A percentile compares a stretch with the other conserved stretches of the same genome.
These are phyloP conservation scores for Ceuthmochares aereus DNA, from an alignment of 2,113 vertebrate genomes.

Conservation along the genomic window DNA sequence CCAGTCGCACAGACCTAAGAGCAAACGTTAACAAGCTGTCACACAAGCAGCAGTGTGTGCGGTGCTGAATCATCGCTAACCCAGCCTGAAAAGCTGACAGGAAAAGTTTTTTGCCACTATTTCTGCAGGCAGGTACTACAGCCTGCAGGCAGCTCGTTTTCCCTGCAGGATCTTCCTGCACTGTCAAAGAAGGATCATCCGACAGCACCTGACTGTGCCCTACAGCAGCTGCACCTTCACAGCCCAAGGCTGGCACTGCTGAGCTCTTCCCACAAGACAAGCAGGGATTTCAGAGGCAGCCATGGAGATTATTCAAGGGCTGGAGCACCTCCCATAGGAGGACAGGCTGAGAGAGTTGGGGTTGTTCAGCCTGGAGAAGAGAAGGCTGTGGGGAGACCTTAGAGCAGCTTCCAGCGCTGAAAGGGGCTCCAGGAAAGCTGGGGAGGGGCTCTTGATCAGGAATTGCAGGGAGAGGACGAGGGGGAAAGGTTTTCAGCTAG, in stretches of 20 bases:
- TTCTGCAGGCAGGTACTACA: neutral
- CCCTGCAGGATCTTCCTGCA: neutral
- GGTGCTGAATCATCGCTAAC: neutral
- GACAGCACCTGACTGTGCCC: neutral
- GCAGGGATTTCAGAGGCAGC: neutral
- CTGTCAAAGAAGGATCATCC: neutral
- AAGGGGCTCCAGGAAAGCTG: too few relatives aligned
- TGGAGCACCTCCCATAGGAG: too few relatives aligned
- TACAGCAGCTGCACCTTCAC: neutral
- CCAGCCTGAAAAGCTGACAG: neutral
- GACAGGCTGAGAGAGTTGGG: too few relatives aligned
- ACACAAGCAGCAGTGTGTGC: rapidly evolving
- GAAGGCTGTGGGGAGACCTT: too few relatives aligned
- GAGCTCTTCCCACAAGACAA: neutral
- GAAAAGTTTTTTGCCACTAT: neutral
- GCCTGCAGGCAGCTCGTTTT: neutral
- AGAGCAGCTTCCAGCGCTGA: too few relatives aligned
- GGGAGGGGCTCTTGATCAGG: too few relatives aligned
- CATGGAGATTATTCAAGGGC: too few relatives aligned
- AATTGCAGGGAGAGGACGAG: too few relatives aligned
- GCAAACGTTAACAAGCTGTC: neutral
- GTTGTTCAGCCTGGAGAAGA: too few relatives aligned
- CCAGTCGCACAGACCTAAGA: neutral
- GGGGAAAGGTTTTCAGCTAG: too few relatives aligned
- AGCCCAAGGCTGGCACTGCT: rapidly evolving